Base-by-base conservation (phyloP, 2,113 vertebrate genomes). In the Varanus komodoensis region DNA sequence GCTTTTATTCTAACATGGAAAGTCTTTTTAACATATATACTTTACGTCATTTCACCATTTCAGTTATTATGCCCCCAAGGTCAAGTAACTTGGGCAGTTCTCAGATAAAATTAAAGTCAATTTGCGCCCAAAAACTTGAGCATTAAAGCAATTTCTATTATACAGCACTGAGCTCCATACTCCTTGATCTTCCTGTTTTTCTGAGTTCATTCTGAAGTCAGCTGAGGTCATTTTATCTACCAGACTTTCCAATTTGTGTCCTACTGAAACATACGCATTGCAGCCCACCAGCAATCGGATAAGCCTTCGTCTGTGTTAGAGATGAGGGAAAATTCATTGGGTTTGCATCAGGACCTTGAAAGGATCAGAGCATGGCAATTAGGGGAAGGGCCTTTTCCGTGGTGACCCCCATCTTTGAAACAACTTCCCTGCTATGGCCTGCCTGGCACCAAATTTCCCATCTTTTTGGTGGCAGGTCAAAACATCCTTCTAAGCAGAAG, bases 61-160 rank as follows among this genome's bases (percentile, higher is more conserved):
- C 69, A 86, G 57, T 86, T 86, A 74, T n/a, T 87, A n/a, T 79
- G 29, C 17, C 25, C 14, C 48, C 27, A 69, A 80, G 44, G 61
- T 44, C 75, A 80, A 50, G 2, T 25, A 23, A 21, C 29, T 34
- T 68, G 27, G 44, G 68, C 61, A 68, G 52, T 52, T 80, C 50
- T 80, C n/a, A 11, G 21, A 38, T 17, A 68, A 79, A 87, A 87
- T 87, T 67, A 32, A 87, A 50, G 77, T 87, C 29, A 68, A 50
- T 80, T 9, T 12, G n/a, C 52, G 86, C 32, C 61, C 54, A 87
- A 85, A 85, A 34, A 44, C 38, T 12, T 67, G 67, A 78, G 54
- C 86, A 68, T 67, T 79, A 50, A 38, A 79, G 7, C 34, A 67
- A 34, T 32, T 14, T 64, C 54, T 50, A 69, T 87, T 3, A 25